Conservation (phyloP, 1,140 invertebrate genomes). For the Apis mellifera region DNA sequence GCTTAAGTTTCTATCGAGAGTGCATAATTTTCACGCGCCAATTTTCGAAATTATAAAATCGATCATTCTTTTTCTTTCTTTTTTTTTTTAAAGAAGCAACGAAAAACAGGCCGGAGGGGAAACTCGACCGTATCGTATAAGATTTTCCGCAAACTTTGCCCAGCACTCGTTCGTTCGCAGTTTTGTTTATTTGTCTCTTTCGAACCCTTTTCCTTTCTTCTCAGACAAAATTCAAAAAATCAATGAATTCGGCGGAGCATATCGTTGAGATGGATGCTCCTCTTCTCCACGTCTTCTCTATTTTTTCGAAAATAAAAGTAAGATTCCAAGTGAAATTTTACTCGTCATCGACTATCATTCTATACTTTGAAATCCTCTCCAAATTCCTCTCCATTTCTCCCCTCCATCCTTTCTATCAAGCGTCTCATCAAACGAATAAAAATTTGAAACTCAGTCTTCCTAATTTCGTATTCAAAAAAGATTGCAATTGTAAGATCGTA, state of each 20-base stretch:
- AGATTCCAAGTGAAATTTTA: too few species aligned
- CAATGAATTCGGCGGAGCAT: neutral
- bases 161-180: slow-evolving; percentile 23
- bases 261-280: slow-evolving; percentile 10
- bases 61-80: neutral
- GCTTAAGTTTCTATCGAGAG: too few species aligned
- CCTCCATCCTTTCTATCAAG: too few species aligned
- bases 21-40: neutral
- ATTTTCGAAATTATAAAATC: slow-evolving; percentile 14
- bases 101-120: slow-evolving; percentile 9
- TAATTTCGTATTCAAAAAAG: too few species aligned
- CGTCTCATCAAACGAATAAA: too few species aligned
- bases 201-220: neutral
- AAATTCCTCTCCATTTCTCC: too few species aligned
- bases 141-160: slow-evolving; percentile 43
- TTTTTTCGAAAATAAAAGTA: too few species aligned
- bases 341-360: too few species aligned
- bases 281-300: too few species aligned
- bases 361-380: too few species aligned
- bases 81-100: slow-evolving; percentile 15
- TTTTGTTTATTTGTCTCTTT: slow-evolving; percentile 51
- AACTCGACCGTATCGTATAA: slow-evolving; percentile 28
- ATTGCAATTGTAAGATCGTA: too few species aligned
- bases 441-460: too few species aligned
- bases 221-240: neutral